Conservation (phyloP, 2,888 invertebrate genomes). For the Catocala fraxini region DNA sequence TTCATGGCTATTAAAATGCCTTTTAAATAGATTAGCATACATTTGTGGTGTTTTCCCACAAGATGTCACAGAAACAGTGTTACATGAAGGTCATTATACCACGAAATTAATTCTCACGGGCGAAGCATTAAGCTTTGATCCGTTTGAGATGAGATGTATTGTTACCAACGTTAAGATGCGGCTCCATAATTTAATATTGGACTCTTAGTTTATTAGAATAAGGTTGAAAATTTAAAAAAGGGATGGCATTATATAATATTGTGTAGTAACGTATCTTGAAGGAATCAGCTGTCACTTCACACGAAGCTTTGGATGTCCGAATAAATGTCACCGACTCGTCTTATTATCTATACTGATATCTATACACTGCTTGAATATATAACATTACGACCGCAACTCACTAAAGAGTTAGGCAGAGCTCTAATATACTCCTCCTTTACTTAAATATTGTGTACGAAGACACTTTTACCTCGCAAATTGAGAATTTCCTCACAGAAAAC, state of each 20-base stretch:
- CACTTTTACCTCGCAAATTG: too few species aligned
- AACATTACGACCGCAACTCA: conserved; percentile 20
- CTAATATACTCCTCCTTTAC: not conserved
- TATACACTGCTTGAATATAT: conserved; percentile 34
- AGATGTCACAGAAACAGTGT: conserved; percentile 70
- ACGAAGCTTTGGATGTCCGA: conserved; percentile 72
- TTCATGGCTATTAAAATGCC: conserved; percentile 40
- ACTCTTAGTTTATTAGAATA: conserved; percentile 47
- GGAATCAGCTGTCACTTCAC: conserved; percentile 81
- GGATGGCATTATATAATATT: conserved; percentile 24
- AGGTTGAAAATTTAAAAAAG: conserved; percentile 30
- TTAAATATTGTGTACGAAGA: not conserved
- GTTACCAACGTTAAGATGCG: conserved; percentile 52
- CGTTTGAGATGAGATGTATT: conserved; percentile 72
- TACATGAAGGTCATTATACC: conserved; percentile 75
- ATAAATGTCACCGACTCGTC: conserved; percentile 62
- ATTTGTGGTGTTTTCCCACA: conserved; percentile 65
- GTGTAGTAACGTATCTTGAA: conserved; percentile 63
- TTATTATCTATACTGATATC: conserved; percentile 44
- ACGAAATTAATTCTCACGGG: conserved; percentile 83
- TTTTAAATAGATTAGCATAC: conserved; percentile 56
- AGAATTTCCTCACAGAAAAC: too few species aligned
- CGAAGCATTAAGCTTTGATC: conserved; percentile 74
- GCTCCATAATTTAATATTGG: conserved; percentile 24
- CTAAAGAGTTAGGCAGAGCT: not conserved